Evolutionary conservation across 2,113 vertebrate genomes (phyloP), one percentile per base, ranked within the genome.

Genomic region (Gila orcuttii): DNA sequence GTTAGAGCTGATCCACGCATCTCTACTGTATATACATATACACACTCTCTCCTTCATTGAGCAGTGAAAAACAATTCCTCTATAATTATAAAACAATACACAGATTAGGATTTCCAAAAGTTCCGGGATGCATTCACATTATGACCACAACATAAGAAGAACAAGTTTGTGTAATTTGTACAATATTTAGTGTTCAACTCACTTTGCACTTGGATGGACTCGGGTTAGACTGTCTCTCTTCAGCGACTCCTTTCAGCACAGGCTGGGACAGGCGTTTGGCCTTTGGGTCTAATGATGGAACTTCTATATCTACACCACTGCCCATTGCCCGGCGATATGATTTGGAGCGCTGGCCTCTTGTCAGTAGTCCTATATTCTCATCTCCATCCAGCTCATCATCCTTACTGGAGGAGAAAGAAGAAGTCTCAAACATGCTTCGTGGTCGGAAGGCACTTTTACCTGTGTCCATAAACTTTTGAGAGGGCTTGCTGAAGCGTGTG

Each of bases 251-350:
- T 90, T 91, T 96, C 42, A 97, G 90, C 2, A 90, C 3, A 2
- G 96, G 94, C 87, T 96, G 96, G 7, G 95, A 96, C 92, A 96
- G 93, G 33, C 91, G 91, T 88, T 93, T 95, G 45, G 93, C 94
- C 74, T 94, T 96, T 82, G 93, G 94, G 11, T 93, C 92, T 19
- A 89, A 69, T 0, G 81, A n/a, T 1, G 86, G 36, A 0, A 52
- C 88, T 59, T 97, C 96, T 4, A 93, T 81, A 12, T 98, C 97
- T 23, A 97, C 90, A 4, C 96, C 97, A 23, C 96, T 99, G 33
- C 97, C 97, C 86, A 99, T 96, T 0, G 98, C 98, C n/a, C 95
- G 94, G 85, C 98, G 95, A 66, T 99, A 99, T 1, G 98, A 99
- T 0, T 97, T 99, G 31, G 96, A 98, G 86, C 98, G 93, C 89